Percentiles rank a stretch among this genome's conserved stretches.
Conservation (phyloP, 2,797 vertebrate genomes). For the Neostethus bicornis region DNA sequence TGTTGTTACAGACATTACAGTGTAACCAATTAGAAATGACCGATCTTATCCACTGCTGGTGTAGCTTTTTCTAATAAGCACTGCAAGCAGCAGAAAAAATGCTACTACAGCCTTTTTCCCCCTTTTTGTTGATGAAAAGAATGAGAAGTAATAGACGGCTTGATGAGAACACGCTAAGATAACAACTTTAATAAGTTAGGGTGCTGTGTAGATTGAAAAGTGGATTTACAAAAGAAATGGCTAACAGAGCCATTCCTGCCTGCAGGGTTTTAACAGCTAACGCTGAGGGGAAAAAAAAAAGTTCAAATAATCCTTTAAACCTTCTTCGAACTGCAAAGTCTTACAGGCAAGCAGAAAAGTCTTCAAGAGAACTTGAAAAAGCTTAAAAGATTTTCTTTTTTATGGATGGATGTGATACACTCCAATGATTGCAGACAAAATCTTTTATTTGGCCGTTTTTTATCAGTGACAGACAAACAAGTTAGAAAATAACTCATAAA, state of each 20-base stretch:
- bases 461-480: slow-evolving; percentile 3
- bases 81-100: not conserved
- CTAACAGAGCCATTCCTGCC: slow-evolving; percentile 5
- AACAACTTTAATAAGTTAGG: not conserved
- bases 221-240: not conserved
- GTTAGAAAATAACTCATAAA: slow-evolving; percentile 6
- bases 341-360: slow-evolving; percentile 49
- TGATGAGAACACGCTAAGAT: not conserved
- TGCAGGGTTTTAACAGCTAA: not conserved
- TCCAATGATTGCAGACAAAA: not conserved
- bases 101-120: not conserved
- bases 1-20: slow-evolving; percentile 1
- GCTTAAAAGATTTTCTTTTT: slow-evolving; percentile 14
- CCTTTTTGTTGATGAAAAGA: not conserved
- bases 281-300: slow-evolving; percentile 20
- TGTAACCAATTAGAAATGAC: not conserved
- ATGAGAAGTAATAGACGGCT: not conserved
- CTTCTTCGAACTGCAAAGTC: slow-evolving; percentile 38
- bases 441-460: slow-evolving; percentile 10
- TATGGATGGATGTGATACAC: slow-evolving; percentile 3
- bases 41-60: slow-evolving; percentile 1
- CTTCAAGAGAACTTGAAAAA: slow-evolving; percentile 8
- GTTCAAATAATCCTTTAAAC: slow-evolving; percentile 31
- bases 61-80: not conserved
- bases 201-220: not conserved